Conservation (phyloP, 2,888 invertebrate genomes). For the Masnerella sp. region DNA sequence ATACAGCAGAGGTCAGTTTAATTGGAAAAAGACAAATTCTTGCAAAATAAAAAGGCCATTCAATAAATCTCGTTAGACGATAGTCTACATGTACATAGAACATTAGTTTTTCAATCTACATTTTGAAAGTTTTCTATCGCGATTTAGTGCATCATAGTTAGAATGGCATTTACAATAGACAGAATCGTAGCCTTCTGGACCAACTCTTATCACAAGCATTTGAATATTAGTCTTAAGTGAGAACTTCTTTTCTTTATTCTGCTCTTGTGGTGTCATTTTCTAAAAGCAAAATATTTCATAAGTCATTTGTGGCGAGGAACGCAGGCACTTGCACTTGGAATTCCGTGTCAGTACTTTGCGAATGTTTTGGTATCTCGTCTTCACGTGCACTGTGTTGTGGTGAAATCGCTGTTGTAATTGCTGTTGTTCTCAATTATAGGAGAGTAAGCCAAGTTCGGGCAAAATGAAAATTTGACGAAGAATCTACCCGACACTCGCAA, state of each 20-base stretch:
- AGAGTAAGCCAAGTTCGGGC: constrained; percentile 47
- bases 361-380: constrained; percentile 66
- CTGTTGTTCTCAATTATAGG: constrained; percentile 52
- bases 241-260: constrained; percentile 4
- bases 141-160: constrained; percentile 38
- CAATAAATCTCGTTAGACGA: constrained; percentile 7
- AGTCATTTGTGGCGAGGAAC: constrained; percentile 19
- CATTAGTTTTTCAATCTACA: constrained; percentile 11
- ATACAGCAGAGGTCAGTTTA: background rate
- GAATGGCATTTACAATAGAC: constrained; percentile 30
- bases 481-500: constrained; percentile 52
- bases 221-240: constrained; percentile 4
- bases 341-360: constrained; percentile 67
- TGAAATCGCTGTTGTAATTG: constrained; percentile 54
- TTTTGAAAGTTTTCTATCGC: constrained; percentile 6
- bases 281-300: background rate
- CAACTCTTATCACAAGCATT: constrained; percentile 9
- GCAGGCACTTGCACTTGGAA: constrained; percentile 54
- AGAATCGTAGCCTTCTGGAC: constrained; percentile 14
- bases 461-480: constrained; percentile 29
- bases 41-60: constrained; percentile 24
- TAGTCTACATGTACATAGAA: constrained; percentile 29
- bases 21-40: no score
- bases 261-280: background rate
- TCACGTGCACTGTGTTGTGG: constrained; percentile 63